These are phyloP conservation scores for Brachionus rubens DNA, from an alignment of 1,140 invertebrate species.

Conservation along the genomic window DNA sequence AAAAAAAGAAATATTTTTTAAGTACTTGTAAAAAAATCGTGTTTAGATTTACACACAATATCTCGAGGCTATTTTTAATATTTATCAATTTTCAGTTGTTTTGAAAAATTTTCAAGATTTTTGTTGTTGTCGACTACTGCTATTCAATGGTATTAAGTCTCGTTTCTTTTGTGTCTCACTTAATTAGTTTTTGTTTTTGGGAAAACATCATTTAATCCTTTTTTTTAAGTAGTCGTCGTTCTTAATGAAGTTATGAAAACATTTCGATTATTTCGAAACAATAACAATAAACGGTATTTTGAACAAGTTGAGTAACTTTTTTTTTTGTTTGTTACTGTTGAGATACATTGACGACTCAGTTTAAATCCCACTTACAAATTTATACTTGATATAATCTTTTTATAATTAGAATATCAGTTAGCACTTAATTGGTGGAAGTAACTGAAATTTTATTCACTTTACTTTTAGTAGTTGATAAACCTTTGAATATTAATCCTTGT, in stretches of 20 bases:
- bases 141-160: slow-evolving; percentile 26
- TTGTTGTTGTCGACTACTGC: background rate
- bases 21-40: slow-evolving; percentile 27
- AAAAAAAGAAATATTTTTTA: background rate
- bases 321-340: no score
- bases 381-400: background rate
- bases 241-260: no score
- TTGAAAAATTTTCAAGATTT: background rate
- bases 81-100: slow-evolving; percentile 27
- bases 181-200: slow-evolving; percentile 14
- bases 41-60: background rate
- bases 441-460: no score
- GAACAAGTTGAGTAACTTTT: background rate
- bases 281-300: slow-evolving; percentile 29
- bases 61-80: slow-evolving; percentile 28
- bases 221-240: background rate
- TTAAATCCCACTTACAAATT: no score
- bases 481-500: no score
- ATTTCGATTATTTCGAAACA: slow-evolving; percentile 30
- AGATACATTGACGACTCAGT: no score
- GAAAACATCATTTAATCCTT: slow-evolving; percentile 20
- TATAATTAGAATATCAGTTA: slow-evolving; percentile 10
- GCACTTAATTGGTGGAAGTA: no score
- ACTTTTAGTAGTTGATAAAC: no score
- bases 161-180: slow-evolving; percentile 10